phyloP scores from a whole-genome alignment of 2,113 vertebrate species.

The Dryoscopus gambensis region DNA sequence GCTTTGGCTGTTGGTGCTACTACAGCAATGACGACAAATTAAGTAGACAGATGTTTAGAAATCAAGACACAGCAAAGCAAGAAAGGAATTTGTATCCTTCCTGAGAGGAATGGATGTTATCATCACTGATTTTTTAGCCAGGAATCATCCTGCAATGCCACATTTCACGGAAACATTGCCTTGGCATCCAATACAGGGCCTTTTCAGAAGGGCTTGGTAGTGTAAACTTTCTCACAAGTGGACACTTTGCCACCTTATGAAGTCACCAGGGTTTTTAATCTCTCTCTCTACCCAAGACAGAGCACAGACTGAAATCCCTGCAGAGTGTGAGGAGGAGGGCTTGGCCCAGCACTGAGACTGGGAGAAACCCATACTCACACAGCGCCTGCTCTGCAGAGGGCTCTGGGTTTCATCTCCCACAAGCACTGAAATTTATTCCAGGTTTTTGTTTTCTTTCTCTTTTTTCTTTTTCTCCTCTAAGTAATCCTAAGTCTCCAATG shows the following conservation, averaged over 20 bases:
- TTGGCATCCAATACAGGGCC: background rate
- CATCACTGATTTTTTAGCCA: background rate
- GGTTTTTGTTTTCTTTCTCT: background rate
- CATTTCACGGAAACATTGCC: background rate
- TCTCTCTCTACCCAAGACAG: background rate
- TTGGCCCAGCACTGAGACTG: background rate
- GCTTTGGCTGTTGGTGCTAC: background rate
- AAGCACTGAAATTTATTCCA: background rate
- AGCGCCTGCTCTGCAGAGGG: accelerated
- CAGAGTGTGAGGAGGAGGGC: background rate
- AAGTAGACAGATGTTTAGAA: background rate
- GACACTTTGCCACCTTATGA: background rate
- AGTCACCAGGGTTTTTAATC: background rate
- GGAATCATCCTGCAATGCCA: background rate
- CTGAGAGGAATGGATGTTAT: background rate
- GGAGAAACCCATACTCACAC: background rate
- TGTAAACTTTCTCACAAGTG: background rate
- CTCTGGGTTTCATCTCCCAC: background rate
- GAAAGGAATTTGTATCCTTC: background rate
- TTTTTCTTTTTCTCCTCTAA: accelerated
- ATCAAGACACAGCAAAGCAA: background rate
- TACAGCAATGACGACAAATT: background rate
- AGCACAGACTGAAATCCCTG: background rate
- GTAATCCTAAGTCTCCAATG: background rate
- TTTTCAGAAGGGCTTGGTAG: background rate